Evolutionary conservation across 1,140 invertebrate genomes (phyloP), one percentile per base, ranked within the genome.

Genomic region (Drosophila parvula): DNA sequence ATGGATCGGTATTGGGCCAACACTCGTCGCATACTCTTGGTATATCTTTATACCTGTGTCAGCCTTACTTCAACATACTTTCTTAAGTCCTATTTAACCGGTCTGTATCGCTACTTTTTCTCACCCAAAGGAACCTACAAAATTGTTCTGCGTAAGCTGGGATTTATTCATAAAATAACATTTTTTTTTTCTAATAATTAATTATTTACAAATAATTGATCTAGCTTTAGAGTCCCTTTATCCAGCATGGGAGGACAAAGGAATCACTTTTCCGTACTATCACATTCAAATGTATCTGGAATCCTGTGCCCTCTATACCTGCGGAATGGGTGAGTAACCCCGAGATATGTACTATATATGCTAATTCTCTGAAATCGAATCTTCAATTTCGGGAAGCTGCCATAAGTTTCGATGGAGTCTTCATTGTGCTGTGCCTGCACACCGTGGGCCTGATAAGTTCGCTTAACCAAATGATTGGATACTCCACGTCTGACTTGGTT

Each of bases 371-470:
- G 7, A 0, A 8, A 32, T n/a, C 2, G 4, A 41, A 27, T 27
- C 5, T 38, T 28, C 1, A 3, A 5, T 2, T 36, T 18, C 43
- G 5, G 2, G 0, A 5, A 91, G 90, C 63, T 45, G 86, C 90
- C 9, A 41, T 91, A 1, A 85, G 85, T 60, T 91, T 91, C 22
- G 90, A 91, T 78, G 85, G 78, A 12, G 56, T 91, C 40, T 91
- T 91, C 36, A 90, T 91, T 43, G 85, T 91, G 3, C 41, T 91
- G 8, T 91, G 82, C 16, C 73, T 78, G 47, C 90, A 91, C 56
- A 61, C 73, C 5, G 78, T 91, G 22, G 90, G 85, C 0, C 57
- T 91, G 8, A 77, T 91, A 18, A 58, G 70, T 34, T 76, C 82
- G 2, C 78, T 91, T 6, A 76, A 68, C 36, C 41, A 77, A 28